phyloP scores from a whole-genome alignment of 2,888 invertebrate genomes.

The Caenorhabditis becei region DNA sequence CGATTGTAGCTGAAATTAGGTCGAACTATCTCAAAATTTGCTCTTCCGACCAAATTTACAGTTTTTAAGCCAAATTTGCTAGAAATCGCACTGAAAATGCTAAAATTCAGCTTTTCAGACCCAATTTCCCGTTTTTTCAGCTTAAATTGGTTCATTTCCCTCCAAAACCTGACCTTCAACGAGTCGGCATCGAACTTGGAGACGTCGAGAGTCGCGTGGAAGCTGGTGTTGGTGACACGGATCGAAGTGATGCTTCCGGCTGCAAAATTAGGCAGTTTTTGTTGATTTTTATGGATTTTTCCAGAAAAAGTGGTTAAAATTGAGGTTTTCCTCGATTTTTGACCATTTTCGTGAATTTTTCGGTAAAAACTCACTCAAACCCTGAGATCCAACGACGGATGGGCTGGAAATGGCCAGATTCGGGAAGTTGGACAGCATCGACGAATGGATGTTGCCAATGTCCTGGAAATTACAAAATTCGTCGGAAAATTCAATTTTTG shows the following conservation, averaged over 20 bases:
- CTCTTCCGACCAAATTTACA: no score
- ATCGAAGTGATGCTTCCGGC: conserved; percentile 65
- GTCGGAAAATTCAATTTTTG: background rate
- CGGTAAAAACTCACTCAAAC: conserved; percentile 9
- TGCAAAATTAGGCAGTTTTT: conserved; percentile 4
- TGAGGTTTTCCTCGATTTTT: background rate
- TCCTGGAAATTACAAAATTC: conserved; percentile 36
- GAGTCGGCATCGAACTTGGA: conserved; percentile 76
- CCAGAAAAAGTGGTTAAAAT: no score
- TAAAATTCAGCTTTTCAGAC: no score
- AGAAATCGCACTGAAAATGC: no score
- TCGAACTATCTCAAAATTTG: no score
- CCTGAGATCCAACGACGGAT: conserved; percentile 41
- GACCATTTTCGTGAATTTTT: conserved; percentile 9
- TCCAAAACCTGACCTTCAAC: conserved; percentile 71
- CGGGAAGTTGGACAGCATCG: conserved; percentile 59
- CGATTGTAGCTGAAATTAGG: no score
- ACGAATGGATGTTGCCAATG: conserved; percentile 54
- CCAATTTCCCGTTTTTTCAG: no score
- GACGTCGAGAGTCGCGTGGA: conserved; percentile 77
- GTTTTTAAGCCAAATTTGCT: no score
- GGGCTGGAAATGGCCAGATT: conserved; percentile 46
- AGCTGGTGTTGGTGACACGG: conserved; percentile 73
- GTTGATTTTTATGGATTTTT: background rate
- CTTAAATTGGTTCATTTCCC: no score